Base-by-base conservation (phyloP, 2,888 invertebrate genomes). In the Notodonta ziczac region DNA sequence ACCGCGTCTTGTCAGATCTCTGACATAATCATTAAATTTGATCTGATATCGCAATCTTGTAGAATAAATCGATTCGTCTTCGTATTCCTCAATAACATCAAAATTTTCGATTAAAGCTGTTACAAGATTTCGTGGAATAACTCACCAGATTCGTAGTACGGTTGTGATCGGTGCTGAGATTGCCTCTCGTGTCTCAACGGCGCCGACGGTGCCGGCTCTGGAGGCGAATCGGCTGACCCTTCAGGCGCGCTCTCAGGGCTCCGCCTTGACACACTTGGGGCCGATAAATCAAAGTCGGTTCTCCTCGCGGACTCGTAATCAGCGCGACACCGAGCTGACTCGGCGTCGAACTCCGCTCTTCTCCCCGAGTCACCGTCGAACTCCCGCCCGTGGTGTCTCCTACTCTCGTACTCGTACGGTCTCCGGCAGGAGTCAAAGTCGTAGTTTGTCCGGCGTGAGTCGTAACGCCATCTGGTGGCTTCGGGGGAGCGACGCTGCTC, bases 101-200 rank as follows among this genome's bases (percentile, higher is more conserved):
- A 5, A 35, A 35, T 35, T 7, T 35, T 35, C 35, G 0, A 35
- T 4, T 5, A 35, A 35, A n/a, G n/a, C 42, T 42, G 42, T 42
- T 10, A 9, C 42, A 9, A 10, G 9, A 42, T 10, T 8, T 42
- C 8, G 9, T 42, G 2, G 9, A 42, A 14, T 52, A 56, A 80
- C 87, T 84, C 71, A 93, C 93, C 93, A 73, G 93, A 92, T 86
- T 93, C 93, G 91, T 93, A 93, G 70, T 92, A 91, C 48, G 90
- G 91, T 70, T 92, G 93, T 16, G 91, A 85, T 54, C 91, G 85
- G 68, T 91, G 91, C 68, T 91, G 83, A 5, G 88, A 65, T 57
- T 87, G 90, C 65, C 88, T 85, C 35, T 91, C 91, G 81, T 88
- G 90, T 58, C 85, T 85, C 54, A 88, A 76, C 0, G 94, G 91